Conservation (phyloP, 2,797 vertebrate species). For the Poecilia velifera region DNA sequence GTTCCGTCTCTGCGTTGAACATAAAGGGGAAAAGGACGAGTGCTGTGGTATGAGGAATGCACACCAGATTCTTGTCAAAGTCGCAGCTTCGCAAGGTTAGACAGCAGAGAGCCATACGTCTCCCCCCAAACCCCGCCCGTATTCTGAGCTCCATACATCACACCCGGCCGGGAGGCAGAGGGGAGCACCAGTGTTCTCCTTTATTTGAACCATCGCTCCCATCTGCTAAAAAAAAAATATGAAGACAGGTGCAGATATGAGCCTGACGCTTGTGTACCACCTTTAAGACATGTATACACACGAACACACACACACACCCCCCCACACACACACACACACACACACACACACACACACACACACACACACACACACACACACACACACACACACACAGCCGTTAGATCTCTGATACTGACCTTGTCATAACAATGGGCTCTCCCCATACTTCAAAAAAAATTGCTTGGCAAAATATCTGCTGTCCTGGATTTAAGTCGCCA, state of each 20-base stretch:
- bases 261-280: constrained; percentile 23
- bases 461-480: constrained; percentile 7
- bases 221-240: constrained; percentile 33
- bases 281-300: not conserved
- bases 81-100: constrained; percentile 4
- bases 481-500: constrained; percentile 8
- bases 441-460: constrained; percentile 21
- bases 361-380: not conserved
- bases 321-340: not conserved
- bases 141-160: constrained; percentile 49
- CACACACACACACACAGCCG: not conserved
- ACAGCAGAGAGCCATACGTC: constrained; percentile 31
- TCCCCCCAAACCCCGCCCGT: not conserved
- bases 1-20: not conserved
- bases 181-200: constrained; percentile 18
- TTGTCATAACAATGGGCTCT: constrained; percentile 22
- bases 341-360: not conserved
- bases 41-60: constrained; percentile 34
- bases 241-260: constrained; percentile 38
- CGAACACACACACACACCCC: no score
- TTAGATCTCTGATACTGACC: constrained; percentile 22
- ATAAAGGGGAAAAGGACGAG: constrained; percentile 14
- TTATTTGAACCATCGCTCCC: constrained; percentile 46
- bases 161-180: constrained; percentile 17
- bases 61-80: constrained; percentile 37